phyloP scores from a whole-genome alignment of 2,797 vertebrate genomes.

The Arnoldichthys spilopterus region DNA sequence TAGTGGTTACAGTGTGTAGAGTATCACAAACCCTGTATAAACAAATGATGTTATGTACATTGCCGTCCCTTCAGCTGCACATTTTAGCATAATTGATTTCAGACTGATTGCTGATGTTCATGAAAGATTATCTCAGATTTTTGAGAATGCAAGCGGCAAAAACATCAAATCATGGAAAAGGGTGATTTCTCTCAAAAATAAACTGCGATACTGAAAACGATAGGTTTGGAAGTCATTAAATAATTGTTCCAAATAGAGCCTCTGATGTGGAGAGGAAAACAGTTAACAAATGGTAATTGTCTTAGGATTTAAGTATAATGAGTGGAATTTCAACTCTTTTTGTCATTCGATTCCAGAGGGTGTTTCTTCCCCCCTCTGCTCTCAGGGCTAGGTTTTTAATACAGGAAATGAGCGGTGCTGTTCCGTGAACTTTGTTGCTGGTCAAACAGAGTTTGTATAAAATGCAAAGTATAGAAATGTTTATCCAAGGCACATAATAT shows the following conservation, averaged over 20 bases:
- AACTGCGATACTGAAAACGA: neutral
- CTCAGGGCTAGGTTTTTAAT: too few relatives aligned
- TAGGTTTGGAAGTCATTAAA: neutral
- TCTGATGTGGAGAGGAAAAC: neutral
- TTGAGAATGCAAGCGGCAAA: neutral
- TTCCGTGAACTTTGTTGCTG: neutral
- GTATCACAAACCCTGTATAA: too few relatives aligned
- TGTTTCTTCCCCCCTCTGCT: neutral
- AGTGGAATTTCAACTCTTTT: neutral
- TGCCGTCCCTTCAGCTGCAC: too few relatives aligned
- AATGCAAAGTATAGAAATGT: neutral
- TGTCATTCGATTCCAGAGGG: neutral
- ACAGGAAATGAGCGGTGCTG: neutral
- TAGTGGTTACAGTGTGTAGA: too few relatives aligned
- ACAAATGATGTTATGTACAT: too few relatives aligned
- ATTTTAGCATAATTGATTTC: neutral
- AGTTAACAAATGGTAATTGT: neutral
- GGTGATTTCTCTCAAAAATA: neutral
- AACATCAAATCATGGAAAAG: neutral
- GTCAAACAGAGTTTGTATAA: neutral
- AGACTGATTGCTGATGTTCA: neutral
- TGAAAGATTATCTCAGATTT: neutral
- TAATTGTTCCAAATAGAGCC: neutral
- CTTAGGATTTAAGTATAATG: neutral
- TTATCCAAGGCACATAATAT: neutral